Evolutionary conservation across 2,888 invertebrate genomes (phyloP).

Genomic region (Nebria salina): DNA sequence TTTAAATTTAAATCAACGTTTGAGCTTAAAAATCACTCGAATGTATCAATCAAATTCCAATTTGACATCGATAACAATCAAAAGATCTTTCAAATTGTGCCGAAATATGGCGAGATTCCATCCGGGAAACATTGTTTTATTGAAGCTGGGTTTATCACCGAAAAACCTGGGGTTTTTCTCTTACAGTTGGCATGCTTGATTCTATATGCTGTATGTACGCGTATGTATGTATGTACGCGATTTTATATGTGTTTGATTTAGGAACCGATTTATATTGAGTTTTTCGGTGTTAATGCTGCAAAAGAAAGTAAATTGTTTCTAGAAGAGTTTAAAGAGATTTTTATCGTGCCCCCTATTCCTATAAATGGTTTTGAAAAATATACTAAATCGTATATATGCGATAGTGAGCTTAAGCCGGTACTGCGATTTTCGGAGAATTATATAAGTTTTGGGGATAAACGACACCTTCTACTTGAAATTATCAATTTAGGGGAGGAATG

Average conservation of each 20-base stretch:
- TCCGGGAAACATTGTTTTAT: conserved; percentile 13
- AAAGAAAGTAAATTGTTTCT: not conserved
- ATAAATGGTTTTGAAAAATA: conserved; percentile 20
- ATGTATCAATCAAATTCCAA: conserved; percentile 14
- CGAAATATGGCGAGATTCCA: conserved; percentile 12
- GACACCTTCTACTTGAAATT: not conserved
- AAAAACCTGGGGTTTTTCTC: conserved; percentile 23
- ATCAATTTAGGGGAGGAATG: not conserved
- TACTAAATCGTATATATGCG: not conserved
- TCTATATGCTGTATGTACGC: conserved; percentile 20
- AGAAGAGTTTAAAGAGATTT: not conserved
- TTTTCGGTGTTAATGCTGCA: conserved; percentile 18
- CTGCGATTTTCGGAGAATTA: not conserved
- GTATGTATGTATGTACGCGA: not conserved
- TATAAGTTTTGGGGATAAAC: not conserved
- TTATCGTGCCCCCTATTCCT: not conserved
- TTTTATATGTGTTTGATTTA: not conserved
- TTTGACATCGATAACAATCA: conserved; percentile 30
- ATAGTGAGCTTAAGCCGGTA: not conserved
- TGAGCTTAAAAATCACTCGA: conserved; percentile 14
- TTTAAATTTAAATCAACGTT: conserved; percentile 18
- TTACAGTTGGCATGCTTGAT: conserved; percentile 22
- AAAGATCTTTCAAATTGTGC: conserved; percentile 28
- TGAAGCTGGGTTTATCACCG: conserved; percentile 3
- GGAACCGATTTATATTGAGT: conserved; percentile 27